Conservation (phyloP, 2,888 invertebrate genomes). For the Ceraclea dissimilis region DNA sequence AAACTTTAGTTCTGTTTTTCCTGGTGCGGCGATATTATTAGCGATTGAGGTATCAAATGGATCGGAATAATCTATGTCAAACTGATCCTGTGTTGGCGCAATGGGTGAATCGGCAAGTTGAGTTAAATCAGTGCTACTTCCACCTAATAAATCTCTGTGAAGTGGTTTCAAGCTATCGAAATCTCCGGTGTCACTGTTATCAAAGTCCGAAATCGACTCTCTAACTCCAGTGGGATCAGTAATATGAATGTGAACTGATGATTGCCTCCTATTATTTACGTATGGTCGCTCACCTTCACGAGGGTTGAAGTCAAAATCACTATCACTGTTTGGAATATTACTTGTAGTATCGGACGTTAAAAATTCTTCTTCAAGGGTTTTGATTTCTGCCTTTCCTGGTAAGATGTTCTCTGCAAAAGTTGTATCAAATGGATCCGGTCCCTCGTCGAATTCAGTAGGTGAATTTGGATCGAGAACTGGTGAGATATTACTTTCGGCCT, state of each 20-base stretch:
- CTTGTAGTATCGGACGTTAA: slow-evolving; percentile 28
- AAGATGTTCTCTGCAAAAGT: slow-evolving; percentile 72
- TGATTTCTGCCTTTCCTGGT: slow-evolving; percentile 51
- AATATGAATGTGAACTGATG: slow-evolving; percentile 53
- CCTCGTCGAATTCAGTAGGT: slow-evolving; percentile 45
- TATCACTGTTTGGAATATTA: slow-evolving; percentile 31
- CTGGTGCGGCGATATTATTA: slow-evolving; percentile 63
- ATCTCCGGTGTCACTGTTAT: slow-evolving; percentile 36
- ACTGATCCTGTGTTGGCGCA: slow-evolving; percentile 49
- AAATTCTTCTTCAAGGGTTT: slow-evolving; percentile 51
- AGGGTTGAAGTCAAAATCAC: slow-evolving; percentile 57
- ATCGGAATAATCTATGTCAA: slow-evolving; percentile 57
- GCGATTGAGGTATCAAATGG: slow-evolving; percentile 83
- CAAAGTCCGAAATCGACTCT: slow-evolving; percentile 46
- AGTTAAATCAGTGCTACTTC: slow-evolving; percentile 68
- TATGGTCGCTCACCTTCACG: slow-evolving; percentile 51
- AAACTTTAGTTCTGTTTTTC: slow-evolving; percentile 69
- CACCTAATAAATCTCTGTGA: slow-evolving; percentile 63
- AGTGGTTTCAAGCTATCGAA: slow-evolving; percentile 39
- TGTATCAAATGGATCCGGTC: slow-evolving; percentile 78
- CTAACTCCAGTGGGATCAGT: slow-evolving; percentile 56
- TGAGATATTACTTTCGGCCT: slow-evolving; percentile 1
- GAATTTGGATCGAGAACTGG: slow-evolving; percentile 29
- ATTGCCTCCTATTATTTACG: slow-evolving; percentile 43
- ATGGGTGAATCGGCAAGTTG: slow-evolving; percentile 61